These are phyloP conservation scores for Sebastiscus tertius DNA, from an alignment of 2,797 vertebrate species.

Conservation along the genomic window DNA sequence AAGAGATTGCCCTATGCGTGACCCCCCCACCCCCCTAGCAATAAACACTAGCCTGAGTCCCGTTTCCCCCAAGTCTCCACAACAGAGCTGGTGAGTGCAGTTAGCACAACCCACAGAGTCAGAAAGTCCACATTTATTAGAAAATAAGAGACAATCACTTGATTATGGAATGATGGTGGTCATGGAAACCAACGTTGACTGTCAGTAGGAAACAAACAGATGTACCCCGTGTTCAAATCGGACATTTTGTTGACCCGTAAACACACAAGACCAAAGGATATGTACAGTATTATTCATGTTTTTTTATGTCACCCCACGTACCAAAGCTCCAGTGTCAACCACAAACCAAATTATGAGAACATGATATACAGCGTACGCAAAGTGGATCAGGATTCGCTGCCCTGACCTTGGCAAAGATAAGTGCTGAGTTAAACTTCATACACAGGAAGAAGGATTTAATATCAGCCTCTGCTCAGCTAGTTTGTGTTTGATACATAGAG, in stretches of 20 bases:
- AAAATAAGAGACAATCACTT: not conserved
- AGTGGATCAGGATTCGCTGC: slow-evolving; percentile 8
- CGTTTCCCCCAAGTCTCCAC: not conserved
- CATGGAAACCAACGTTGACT: not conserved
- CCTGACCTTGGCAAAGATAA: slow-evolving; percentile 13
- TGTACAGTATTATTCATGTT: not conserved
- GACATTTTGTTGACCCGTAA: not conserved
- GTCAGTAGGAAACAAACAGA: not conserved
- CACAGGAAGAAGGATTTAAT: slow-evolving; percentile 13
- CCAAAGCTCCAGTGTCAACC: slow-evolving; percentile 26
- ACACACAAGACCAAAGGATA: not conserved
- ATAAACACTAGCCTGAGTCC: not conserved
- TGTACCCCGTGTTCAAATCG: not conserved
- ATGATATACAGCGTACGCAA: slow-evolving; percentile 7
- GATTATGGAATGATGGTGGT: not conserved
- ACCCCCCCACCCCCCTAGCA: not conserved
- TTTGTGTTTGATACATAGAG: not conserved
- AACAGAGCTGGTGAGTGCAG: not conserved
- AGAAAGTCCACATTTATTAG: not conserved
- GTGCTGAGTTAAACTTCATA: slow-evolving; percentile 2
- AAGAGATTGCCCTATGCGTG: not conserved
- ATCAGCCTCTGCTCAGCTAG: not conserved
- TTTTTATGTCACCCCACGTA: not conserved
- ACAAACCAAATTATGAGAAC: slow-evolving; percentile 34
- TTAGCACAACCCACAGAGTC: too few species aligned